These are phyloP conservation scores for Spodoptera frugiperda DNA, from an alignment of 1,140 invertebrate species.

Conservation along the genomic window DNA sequence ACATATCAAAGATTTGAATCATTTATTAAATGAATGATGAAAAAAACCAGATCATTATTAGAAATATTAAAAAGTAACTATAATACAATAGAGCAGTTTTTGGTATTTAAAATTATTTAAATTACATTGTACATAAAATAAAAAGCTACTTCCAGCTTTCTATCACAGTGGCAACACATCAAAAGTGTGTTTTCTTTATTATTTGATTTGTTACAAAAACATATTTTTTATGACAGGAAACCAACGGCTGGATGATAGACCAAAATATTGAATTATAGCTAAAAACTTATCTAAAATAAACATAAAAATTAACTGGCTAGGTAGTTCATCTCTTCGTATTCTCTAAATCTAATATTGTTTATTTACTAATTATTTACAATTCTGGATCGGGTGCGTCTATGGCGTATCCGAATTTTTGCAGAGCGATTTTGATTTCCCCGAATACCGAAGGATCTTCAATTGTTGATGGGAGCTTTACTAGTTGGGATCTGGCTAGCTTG, in stretches of 20 bases:
- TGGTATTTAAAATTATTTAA: too few relatives aligned
- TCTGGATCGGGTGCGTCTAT: conserved; percentile 90
- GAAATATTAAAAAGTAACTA: too few relatives aligned
- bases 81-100: too few relatives aligned
- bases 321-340: neutral
- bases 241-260: neutral
- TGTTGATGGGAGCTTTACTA: conserved; percentile 92
- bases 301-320: neutral
- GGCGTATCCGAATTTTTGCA: conserved; percentile 92
- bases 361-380: conserved; percentile 35
- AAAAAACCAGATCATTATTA: too few relatives aligned
- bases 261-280: neutral
- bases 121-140: neutral
- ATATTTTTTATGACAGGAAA: too few relatives aligned
- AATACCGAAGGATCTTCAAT: conserved; percentile 96
- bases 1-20: too few relatives aligned
- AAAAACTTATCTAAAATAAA: neutral
- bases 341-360: neutral
- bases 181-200: neutral
- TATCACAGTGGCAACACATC: conserved; percentile 23
- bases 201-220: neutral
- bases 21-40: too few relatives aligned
- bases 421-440: conserved; percentile 89
- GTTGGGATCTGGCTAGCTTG: conserved; percentile 92
- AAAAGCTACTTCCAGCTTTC: neutral